phyloP scores from a whole-genome alignment of 2,113 vertebrate genomes.

The Setophaga kirtlandii region DNA sequence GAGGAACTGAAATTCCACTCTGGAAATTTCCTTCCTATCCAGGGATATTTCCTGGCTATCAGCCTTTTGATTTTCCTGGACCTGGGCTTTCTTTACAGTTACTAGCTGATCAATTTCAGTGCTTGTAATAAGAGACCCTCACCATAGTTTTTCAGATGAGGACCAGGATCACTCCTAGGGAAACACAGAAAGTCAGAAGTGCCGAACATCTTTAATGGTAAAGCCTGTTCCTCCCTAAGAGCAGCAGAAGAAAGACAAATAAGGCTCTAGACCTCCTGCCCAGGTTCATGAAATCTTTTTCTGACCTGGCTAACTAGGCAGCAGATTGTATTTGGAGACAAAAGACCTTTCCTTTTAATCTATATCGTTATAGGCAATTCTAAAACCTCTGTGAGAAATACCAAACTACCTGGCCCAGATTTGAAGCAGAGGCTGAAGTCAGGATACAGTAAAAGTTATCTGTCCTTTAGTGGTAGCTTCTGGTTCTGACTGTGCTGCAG shows the following conservation, averaged over 20 bases:
- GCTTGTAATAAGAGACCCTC: background rate
- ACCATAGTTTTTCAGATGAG: background rate
- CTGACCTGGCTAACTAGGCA: background rate
- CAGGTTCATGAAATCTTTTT: background rate
- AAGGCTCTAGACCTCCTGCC: background rate
- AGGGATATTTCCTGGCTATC: background rate
- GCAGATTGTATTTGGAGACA: background rate
- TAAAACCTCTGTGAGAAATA: background rate
- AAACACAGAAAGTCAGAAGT: background rate
- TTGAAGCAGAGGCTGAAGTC: background rate
- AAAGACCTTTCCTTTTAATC: background rate
- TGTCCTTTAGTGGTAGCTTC: background rate
- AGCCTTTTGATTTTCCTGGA: background rate
- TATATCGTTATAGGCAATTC: background rate
- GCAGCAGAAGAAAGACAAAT: background rate
- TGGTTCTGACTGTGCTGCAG: background rate
- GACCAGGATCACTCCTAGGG: background rate
- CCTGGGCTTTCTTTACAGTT: background rate
- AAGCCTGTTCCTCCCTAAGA: background rate
- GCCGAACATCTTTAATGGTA: background rate
- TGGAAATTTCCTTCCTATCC: constrained; percentile 6
- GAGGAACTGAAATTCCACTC: background rate
- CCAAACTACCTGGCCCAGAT: background rate
- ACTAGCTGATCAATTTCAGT: background rate
- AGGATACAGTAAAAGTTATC: background rate